Conservation (phyloP, 2,888 invertebrate species). For the Melinaea marsaeus region DNA sequence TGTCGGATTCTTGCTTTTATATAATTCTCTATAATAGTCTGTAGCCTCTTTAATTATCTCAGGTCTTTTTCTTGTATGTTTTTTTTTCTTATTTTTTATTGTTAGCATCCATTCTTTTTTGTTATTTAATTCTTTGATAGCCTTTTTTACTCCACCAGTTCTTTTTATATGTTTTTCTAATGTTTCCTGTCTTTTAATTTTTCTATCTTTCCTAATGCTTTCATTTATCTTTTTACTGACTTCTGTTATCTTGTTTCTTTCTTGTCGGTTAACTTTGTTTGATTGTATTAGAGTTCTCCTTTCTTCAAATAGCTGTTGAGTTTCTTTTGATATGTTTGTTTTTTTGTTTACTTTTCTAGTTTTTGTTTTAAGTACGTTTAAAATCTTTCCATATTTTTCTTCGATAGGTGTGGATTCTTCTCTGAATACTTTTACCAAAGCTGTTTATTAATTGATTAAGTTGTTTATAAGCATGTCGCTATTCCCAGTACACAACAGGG, state of each 20-base stretch:
- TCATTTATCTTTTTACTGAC: no score
- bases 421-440: no score
- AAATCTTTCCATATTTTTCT: slow-evolving; percentile 23
- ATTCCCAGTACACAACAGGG: no score
- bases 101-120: slow-evolving; percentile 20
- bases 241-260: slow-evolving; percentile 27
- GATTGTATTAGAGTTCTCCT: slow-evolving; percentile 25
- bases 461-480: no score
- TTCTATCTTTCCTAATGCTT: no score
- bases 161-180: no score
- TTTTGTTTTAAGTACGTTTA: slow-evolving; percentile 18
- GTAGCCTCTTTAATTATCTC: slow-evolving; percentile 7
- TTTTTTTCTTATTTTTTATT: not conserved
- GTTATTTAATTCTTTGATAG: slow-evolving; percentile 10
- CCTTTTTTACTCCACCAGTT: slow-evolving; percentile 32
- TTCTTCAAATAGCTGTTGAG: slow-evolving; percentile 16
- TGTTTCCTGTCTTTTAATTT: no score
- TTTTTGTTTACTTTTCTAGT: slow-evolving; percentile 12
- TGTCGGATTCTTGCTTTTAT: slow-evolving; percentile 13
- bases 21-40: slow-evolving; percentile 3
- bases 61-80: slow-evolving; percentile 16
- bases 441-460: no score
- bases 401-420: no score
- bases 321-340: slow-evolving; percentile 12
- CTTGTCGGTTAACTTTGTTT: slow-evolving; percentile 25